These are phyloP conservation scores for Setipinna tenuifilis DNA, from an alignment of 2,797 vertebrate genomes.

Conservation along the genomic window DNA sequence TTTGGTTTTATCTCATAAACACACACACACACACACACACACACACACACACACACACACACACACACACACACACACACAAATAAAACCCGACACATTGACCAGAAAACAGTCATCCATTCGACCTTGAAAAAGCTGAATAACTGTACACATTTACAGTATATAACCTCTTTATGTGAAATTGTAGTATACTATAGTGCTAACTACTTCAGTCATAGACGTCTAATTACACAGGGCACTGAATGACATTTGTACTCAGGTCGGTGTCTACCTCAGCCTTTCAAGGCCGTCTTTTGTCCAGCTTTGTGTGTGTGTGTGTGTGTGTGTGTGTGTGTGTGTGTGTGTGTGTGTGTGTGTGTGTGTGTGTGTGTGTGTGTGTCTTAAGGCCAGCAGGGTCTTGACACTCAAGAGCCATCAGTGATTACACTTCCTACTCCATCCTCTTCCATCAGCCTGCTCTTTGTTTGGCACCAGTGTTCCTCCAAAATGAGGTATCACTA, in stretches of 20 bases:
- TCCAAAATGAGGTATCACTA: conserved; percentile 18
- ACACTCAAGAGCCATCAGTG: background rate
- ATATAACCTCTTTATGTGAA: background rate
- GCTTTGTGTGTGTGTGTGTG: conserved; percentile 7
- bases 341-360: background rate
- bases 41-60: too few species aligned
- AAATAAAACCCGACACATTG: background rate
- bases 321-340: background rate
- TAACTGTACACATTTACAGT: background rate
- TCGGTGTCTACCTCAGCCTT: background rate
- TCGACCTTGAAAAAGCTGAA: background rate
- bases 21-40: too few species aligned
- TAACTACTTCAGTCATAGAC: background rate
- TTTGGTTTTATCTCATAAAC: too few species aligned
- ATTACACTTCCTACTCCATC: background rate
- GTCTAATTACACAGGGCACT: background rate
- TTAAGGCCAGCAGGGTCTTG: background rate
- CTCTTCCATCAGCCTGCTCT: background rate
- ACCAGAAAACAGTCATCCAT: background rate
- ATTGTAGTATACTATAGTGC: background rate
- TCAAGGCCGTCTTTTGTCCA: background rate
- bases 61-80: too few species aligned
- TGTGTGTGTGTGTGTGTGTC: conserved; percentile 1
- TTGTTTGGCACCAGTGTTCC: conserved; percentile 8
- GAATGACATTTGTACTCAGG: background rate